A percentile compares a stretch with the other conserved stretches of the same genome.
Conservation (phyloP, 53 echinoderm and acorn worm genomes). For the Paelopatides confundens region DNA sequence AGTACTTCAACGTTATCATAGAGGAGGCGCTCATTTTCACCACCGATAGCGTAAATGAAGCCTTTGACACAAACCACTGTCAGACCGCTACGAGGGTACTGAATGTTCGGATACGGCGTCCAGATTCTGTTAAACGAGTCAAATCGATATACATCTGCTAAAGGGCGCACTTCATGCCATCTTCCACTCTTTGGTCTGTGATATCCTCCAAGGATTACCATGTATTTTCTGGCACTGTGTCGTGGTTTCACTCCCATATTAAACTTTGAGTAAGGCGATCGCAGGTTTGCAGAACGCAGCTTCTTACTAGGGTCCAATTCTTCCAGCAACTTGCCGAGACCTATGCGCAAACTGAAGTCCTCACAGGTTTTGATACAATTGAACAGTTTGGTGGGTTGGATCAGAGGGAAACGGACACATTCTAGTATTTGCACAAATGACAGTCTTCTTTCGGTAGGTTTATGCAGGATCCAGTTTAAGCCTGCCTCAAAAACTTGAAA, state of each 20-base stretch:
- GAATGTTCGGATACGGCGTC: constrained; percentile 70
- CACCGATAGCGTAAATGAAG: constrained; percentile 86
- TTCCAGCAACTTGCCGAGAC: constrained; percentile 79
- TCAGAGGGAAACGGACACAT: constrained; percentile 79
- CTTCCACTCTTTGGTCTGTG: constrained; percentile 71
- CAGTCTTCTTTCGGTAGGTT: constrained; percentile 64
- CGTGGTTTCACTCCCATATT: constrained; percentile 57
- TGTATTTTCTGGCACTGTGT: constrained; percentile 78
- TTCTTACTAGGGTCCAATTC: constrained; percentile 84
- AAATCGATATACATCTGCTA: constrained; percentile 62
- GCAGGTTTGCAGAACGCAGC: neutral
- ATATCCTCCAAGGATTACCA: constrained; percentile 91
- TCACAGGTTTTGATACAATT: constrained; percentile 72
- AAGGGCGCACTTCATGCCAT: constrained; percentile 76
- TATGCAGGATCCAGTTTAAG: constrained; percentile 83
- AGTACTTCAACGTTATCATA: constrained; percentile 83
- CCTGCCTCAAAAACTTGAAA: constrained; percentile 90
- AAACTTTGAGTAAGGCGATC: constrained; percentile 30
- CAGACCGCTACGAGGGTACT: constrained; percentile 84
- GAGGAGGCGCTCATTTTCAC: constrained; percentile 88
- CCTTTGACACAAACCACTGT: constrained; percentile 72
- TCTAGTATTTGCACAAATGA: constrained; percentile 75
- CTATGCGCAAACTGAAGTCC: constrained; percentile 84
- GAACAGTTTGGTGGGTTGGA: constrained; percentile 79
- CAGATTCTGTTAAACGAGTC: constrained; percentile 90